A percentile compares a stretch with the other conserved stretches of the same genome.
phyloP scores from a whole-genome alignment of 1,140 invertebrate species.

The Anastatus disparis region DNA sequence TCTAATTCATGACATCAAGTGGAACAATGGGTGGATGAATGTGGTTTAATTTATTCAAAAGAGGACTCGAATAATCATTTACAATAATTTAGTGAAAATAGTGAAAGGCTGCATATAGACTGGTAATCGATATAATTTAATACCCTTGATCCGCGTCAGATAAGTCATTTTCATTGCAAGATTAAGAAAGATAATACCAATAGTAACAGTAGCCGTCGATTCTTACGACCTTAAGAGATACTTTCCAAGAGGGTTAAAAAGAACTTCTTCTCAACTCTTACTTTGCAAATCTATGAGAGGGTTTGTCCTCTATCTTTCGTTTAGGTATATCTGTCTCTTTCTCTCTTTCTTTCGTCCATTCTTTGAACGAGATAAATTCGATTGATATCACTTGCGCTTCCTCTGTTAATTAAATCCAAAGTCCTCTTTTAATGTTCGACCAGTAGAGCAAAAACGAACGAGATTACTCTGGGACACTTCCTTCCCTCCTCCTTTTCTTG shows the following conservation, averaged over 20 bases:
- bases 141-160: not conserved
- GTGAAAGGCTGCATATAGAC: too few relatives aligned
- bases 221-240: not conserved
- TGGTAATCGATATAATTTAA: too few relatives aligned
- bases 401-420: slow-evolving; percentile 25
- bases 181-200: not conserved
- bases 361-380: slow-evolving; percentile 14
- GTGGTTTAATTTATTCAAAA: too few relatives aligned
- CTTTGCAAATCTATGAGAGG: not conserved
- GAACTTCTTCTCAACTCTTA: not conserved
- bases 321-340: not conserved
- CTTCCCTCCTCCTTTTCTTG: not conserved
- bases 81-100: too few relatives aligned
- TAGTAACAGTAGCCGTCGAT: too few relatives aligned
- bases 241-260: not conserved
- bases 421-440: slow-evolving; percentile 4
- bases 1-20: too few relatives aligned
- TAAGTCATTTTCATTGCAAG: slow-evolving; percentile 17
- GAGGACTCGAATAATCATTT: too few relatives aligned
- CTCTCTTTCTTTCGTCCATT: not conserved
- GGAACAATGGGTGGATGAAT: too few relatives aligned
- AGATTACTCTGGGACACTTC: not conserved
- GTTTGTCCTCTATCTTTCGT: not conserved
- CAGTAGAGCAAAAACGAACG: not conserved
- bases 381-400: slow-evolving; percentile 19